phyloP scores from a whole-genome alignment of 2,888 invertebrate species.

The Lepidocyrtoides sp. region DNA sequence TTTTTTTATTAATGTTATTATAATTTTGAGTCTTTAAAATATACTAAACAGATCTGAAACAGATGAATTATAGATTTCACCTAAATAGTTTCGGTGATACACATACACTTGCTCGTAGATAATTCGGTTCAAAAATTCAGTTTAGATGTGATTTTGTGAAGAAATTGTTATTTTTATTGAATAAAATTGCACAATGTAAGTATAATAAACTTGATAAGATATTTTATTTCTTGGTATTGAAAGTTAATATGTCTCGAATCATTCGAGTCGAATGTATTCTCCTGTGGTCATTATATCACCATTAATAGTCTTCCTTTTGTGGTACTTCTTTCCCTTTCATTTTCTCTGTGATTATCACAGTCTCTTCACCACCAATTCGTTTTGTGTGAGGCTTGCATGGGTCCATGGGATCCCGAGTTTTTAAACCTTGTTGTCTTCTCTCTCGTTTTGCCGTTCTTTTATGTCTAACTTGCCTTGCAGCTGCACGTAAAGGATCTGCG shows the following conservation, averaged over 20 bases:
- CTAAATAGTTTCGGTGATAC: too few species aligned
- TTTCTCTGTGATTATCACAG: conserved; percentile 74
- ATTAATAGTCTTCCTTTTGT: conserved; percentile 68
- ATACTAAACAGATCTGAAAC: neutral
- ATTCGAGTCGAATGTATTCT: too few species aligned
- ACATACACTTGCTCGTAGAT: too few species aligned
- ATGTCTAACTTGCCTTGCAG: neutral
- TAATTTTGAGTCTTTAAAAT: too few species aligned
- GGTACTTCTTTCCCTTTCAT: conserved; percentile 62
- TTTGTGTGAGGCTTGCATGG: conserved; percentile 69
- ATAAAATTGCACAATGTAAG: too few species aligned
- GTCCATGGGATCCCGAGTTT: conserved; percentile 43
- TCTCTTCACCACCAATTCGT: conserved; percentile 73
- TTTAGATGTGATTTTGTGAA: too few species aligned
- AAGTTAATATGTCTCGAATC: neutral
- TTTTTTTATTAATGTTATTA: too few species aligned
- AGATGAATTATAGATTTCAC: too few species aligned
- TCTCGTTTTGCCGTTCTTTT: conserved; percentile 43
- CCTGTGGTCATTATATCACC: neutral
- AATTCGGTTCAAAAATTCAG: too few species aligned
- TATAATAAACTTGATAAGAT: too few species aligned
- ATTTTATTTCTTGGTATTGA: neutral
- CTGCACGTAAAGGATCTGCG: conserved; percentile 54
- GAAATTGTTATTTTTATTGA: too few species aligned
- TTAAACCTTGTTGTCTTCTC: conserved; percentile 42